Evolutionary conservation across 1,140 invertebrate species (phyloP), one percentile per base, ranked within the genome.

Genomic region (Polyergus mexicanus): DNA sequence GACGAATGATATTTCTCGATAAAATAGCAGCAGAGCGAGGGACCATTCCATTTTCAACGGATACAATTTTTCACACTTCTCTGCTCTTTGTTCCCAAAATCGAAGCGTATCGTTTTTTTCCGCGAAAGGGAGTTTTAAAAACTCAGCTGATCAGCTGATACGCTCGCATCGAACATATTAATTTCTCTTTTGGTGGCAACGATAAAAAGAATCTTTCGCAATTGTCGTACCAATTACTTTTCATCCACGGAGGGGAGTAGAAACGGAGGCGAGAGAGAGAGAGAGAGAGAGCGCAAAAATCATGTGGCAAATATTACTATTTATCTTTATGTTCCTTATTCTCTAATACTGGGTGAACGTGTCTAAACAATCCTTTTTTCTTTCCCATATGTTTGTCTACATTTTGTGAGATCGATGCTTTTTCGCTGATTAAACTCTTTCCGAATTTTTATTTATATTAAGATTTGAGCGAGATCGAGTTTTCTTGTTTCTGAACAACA

Each of bases 191-290:
- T 25, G 19, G 19, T 51, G 38, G 58, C 51, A 32, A 60, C 44
- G 84, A 41, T 56, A 47, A 47, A 47, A 11, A 47, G 3, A 47
- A 47, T 19, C 25, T 51, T 16, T 11, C 63, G 35, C 35, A 62
- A 86, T 65, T 54, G 47, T 32, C 44, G n/a, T 63, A 60, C 25
- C 75, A 72, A 80, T 86, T 86, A 86, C 51, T 81, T 71, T 72
- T 56, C 60, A 56, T 22, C 51, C 38, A 38, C 16, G 44, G 5
- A 51, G 13, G 13, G 1, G 10, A 41, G 41, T 41, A 11, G 41
- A 10, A 41, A 41, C 25, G 35, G 41, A 25, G 11, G 41, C 22
- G 41, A 19, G 35, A 58, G n/a, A 41, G 38, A 78, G 25, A 28
- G 25, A 16, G 11, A 16, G 13, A 47, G 25, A 47, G 13, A 16